Conservation (phyloP, 2,888 invertebrate species). For the Boloria selene region DNA sequence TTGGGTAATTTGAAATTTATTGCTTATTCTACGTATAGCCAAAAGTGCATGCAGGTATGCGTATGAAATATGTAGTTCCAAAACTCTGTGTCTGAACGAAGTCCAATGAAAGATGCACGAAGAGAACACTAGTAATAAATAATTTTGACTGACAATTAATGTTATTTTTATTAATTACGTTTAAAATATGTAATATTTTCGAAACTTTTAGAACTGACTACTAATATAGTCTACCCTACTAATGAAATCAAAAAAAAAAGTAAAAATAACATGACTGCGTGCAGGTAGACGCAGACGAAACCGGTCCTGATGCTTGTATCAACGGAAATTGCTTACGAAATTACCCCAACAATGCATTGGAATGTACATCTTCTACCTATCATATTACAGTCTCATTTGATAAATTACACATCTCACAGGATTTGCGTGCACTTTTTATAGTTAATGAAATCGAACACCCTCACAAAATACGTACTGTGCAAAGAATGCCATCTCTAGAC, state of each 20-base stretch:
- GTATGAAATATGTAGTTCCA: too few relatives aligned
- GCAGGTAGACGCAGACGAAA: conserved; percentile 66
- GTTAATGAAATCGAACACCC: conserved; percentile 57
- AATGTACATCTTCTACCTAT: conserved; percentile 44
- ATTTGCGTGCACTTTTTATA: conserved; percentile 53
- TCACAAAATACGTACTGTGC: conserved; percentile 46
- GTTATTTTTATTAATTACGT: too few relatives aligned
- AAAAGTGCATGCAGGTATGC: too few relatives aligned
- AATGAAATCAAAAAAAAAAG: conserved; percentile 32
- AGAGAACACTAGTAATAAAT: too few relatives aligned
- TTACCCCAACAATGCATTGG: conserved; percentile 48
- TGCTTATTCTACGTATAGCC: too few relatives aligned
- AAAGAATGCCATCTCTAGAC: conserved; percentile 21
- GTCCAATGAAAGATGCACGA: too few relatives aligned
- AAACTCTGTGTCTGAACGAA: too few relatives aligned
- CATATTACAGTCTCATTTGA: conserved; percentile 27
- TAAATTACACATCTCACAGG: conserved; percentile 29
- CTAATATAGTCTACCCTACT: not conserved
- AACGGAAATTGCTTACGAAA: conserved; percentile 66
- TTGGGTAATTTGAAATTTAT: too few relatives aligned
- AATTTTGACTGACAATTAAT: too few relatives aligned
- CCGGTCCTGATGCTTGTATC: conserved; percentile 59
- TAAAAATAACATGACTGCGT: conserved; percentile 51
- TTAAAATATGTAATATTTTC: too few relatives aligned
- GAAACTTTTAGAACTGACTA: too few relatives aligned